phyloP scores from a whole-genome alignment of 1,140 invertebrate species.

The Aleiodes sp. region DNA sequence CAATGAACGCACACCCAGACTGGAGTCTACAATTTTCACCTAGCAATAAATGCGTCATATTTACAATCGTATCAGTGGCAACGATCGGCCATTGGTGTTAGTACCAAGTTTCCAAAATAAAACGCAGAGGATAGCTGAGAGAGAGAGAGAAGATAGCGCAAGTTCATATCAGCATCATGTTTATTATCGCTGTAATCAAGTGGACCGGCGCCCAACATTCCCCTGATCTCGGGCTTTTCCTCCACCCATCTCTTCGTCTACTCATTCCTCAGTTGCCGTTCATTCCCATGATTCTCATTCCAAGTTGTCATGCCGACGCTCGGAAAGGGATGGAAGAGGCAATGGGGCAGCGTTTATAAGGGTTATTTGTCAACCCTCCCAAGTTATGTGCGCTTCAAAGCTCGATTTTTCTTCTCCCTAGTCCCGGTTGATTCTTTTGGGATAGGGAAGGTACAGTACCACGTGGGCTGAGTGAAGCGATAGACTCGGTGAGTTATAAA shows the following conservation, averaged over 20 bases:
- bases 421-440: neutral
- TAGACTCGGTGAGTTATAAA: constrained; percentile 63
- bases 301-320: constrained; percentile 48
- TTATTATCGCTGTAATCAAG: constrained; percentile 64
- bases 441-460: neutral
- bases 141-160: constrained; percentile 19
- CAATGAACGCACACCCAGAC: neutral
- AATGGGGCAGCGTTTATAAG: constrained; percentile 60
- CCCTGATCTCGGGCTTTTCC: constrained; percentile 15
- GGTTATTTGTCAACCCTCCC: constrained; percentile 63
- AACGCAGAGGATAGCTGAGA: neutral
- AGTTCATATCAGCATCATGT: constrained; percentile 63
- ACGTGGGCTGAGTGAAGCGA: constrained; percentile 35
- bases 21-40: constrained; percentile 27
- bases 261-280: constrained; percentile 26
- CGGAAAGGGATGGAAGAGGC: constrained; percentile 35
- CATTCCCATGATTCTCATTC: constrained; percentile 56
- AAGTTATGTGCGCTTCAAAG: constrained; percentile 21
- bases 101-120: neutral
- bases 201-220: constrained; percentile 40
- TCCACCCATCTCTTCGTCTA: constrained; percentile 19
- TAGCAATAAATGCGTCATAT: constrained; percentile 53
- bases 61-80: constrained; percentile 50
- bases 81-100: constrained; percentile 53
- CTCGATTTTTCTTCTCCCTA: neutral